phyloP scores from a whole-genome alignment of 1,140 invertebrate genomes.

The Neotoxoptera formosana region DNA sequence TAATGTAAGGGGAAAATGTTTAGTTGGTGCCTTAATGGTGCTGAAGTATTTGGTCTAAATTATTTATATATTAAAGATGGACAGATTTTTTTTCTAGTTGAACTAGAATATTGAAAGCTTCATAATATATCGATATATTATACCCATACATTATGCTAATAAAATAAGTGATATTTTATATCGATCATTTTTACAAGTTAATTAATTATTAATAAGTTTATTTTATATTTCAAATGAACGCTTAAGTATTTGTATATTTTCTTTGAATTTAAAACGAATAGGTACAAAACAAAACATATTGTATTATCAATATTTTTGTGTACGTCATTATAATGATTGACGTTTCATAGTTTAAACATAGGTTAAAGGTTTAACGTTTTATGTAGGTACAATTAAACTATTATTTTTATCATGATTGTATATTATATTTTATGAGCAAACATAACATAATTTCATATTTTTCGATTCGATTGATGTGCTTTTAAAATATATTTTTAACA shows the following conservation, averaged over 20 bases:
- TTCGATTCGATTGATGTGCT: neutral
- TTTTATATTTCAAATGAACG: neutral
- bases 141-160: too few species aligned
- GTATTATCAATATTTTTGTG: neutral
- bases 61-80: neutral
- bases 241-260: neutral
- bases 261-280: neutral
- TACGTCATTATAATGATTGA: neutral
- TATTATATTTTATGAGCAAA: neutral
- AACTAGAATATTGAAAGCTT: neutral
- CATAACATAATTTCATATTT: neutral
- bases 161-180: too few species aligned
- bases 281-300: neutral
- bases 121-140: too few species aligned
- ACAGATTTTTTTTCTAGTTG: neutral
- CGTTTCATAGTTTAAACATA: neutral
- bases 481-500: neutral
- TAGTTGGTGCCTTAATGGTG: neutral
- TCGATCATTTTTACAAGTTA: too few species aligned
- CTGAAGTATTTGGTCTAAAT: neutral
- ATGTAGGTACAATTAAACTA: neutral
- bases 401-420: neutral
- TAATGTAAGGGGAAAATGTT: neutral
- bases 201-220: too few species aligned
- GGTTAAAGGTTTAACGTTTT: neutral